Base-by-base conservation (phyloP, 2,888 invertebrate genomes). In the Gonocerus acuteangulatus region DNA sequence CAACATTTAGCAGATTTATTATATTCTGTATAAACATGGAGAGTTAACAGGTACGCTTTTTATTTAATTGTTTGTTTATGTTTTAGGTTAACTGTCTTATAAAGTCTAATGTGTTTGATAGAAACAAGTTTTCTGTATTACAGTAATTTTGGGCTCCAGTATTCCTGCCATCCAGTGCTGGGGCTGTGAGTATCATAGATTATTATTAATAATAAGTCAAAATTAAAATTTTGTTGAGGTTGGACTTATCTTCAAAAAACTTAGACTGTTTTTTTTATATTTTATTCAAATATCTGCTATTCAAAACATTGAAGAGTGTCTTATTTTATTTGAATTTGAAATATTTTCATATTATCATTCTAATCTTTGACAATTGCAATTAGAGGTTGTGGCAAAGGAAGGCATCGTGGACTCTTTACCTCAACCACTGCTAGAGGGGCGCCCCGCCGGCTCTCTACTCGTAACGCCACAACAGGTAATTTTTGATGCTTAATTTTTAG, bases 341-440 rank as follows among this genome's bases (percentile, higher is more conserved):
- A n/a, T n/a, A n/a, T n/a, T n/a, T n/a, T n/a, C n/a, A n/a, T n/a
- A n/a, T n/a, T n/a, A n/a, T n/a, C n/a, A n/a, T n/a, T n/a, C n/a
- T n/a, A n/a, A n/a, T n/a, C n/a, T n/a, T 34, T 48, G 27, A 16
- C 15, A 48, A 15, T 21, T 27, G 22, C 51, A 15, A 23, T 1
- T 57, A 65, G 65, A 65, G 63, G 66, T 61, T 65, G 56, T 60
- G 63, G 63, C 59, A 66, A 66, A 65, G 65, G 67, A 67, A 68
- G 68, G 70, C 71, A 71, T 70, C 69, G 72, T 72, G 70, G 72
- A 71, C 70, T 72, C 72, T 65, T 64, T 72, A 69, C 70, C 71
- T 69, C 71, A 71, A 69, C 69, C 71, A 68, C 69, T 72, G 68
- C 68, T 71, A 66, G 72, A 71, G 69, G 71, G 70, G 68, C 70